Evolutionary conservation across 2,888 invertebrate genomes (phyloP).

Genomic region (Frankliniella intonsa): DNA sequence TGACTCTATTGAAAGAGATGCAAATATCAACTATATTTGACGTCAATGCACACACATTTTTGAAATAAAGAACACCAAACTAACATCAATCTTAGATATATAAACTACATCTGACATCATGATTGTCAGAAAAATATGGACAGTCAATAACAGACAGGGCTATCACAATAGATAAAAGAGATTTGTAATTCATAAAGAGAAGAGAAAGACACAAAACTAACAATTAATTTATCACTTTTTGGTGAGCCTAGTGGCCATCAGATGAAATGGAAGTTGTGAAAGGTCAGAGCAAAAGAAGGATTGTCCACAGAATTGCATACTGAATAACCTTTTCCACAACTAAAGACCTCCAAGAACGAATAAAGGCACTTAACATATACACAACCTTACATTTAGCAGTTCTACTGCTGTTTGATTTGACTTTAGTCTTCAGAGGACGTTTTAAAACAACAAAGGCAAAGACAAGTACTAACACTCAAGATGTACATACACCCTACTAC

Average conservation of each 20-base stretch:
- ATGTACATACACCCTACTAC: not conserved
- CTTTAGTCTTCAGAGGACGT: slow-evolving; percentile 15
- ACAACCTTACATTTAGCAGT: not conserved
- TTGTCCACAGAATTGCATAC: not conserved
- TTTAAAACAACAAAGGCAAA: slow-evolving; percentile 5
- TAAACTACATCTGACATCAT: not conserved
- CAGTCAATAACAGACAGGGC: not conserved
- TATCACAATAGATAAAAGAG: slow-evolving; percentile 8
- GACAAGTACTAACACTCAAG: not conserved
- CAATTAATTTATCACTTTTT: slow-evolving; percentile 7
- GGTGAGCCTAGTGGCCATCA: slow-evolving; percentile 9
- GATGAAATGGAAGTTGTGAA: not conserved
- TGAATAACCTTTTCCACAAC: not conserved
- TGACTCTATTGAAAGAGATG: not conserved
- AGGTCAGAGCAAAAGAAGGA: not conserved
- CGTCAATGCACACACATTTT: not conserved
- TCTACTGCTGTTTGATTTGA: not conserved
- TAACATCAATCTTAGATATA: not conserved
- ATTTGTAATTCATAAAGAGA: not conserved
- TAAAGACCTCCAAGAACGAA: not conserved
- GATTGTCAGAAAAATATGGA: slow-evolving; percentile 6
- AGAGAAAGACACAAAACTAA: not conserved
- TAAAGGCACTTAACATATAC: slow-evolving; percentile 9
- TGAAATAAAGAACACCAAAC: not conserved
- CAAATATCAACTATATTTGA: too few relatives aligned